Evolutionary conservation across 2,113 vertebrate species (phyloP).

Genomic region (Alethe castanea): DNA sequence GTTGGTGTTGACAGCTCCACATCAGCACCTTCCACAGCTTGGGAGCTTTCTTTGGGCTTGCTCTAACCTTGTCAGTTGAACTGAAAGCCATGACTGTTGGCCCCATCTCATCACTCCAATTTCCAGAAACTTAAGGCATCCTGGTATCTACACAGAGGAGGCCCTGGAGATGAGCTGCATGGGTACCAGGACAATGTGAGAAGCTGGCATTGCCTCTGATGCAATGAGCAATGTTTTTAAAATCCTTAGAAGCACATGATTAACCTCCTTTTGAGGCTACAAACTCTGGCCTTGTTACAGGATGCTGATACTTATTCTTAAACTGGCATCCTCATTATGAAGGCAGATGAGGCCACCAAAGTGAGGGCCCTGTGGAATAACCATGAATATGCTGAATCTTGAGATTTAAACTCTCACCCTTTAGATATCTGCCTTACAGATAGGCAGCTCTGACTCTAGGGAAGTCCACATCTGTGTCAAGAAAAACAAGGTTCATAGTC

Average conservation of each 20-base stretch:
- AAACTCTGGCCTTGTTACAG: not conserved
- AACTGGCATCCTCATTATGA: not conserved
- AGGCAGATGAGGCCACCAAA: not conserved
- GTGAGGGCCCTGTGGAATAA: not conserved
- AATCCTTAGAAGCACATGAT: not conserved
- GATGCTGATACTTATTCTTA: not conserved
- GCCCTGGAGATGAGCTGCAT: not conserved
- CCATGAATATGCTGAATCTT: not conserved
- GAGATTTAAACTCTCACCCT: not conserved
- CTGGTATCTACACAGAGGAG: not conserved
- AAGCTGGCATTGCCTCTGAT: not conserved
- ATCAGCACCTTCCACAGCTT: not conserved
- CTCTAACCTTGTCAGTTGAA: rapidly evolving
- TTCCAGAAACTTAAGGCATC: not conserved
- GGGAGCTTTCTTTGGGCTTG: not conserved
- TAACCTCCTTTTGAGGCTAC: not conserved
- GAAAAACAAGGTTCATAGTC: not conserved
- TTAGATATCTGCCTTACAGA: not conserved
- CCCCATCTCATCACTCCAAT: not conserved
- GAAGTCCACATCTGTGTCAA: not conserved
- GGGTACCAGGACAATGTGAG: rapidly evolving
- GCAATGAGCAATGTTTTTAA: not conserved
- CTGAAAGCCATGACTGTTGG: rapidly evolving
- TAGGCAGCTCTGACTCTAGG: not conserved
- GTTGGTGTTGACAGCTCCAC: not conserved